Base-by-base conservation (phyloP, 2,888 invertebrate genomes). In the Ypsolopha scabrella region DNA sequence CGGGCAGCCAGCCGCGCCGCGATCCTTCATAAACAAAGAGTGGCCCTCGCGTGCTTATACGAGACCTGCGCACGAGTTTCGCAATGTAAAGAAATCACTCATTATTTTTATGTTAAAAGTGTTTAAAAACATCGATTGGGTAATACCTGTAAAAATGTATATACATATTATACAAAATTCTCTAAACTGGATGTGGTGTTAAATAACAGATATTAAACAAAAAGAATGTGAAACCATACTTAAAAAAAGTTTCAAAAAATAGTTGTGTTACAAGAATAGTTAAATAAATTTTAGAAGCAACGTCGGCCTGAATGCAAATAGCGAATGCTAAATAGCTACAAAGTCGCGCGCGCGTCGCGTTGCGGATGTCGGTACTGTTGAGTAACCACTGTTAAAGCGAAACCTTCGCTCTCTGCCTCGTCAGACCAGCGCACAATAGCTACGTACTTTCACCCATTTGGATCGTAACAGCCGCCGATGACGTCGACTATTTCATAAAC, bases 361-460 rank as follows among this genome's bases (percentile, higher is more conserved):
- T 55, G 59, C 55, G 57, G 71, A 77, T 80, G 80, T 79, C 80
- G 75, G 75, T 78, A 68, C 68, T 75, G 72, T 82, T 81, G 77
- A 74, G 80, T 79, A 82, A 82, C 70, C 70, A 75, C 77, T 78
- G 75, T 80, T 80, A 80, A 80, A 79, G 75, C 76, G 78, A 80
- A 81, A 81, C 80, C 80, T 80, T 80, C 72, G 70, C 37, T 33
- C 33, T 41, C 36, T 34, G 10, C 49, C 24, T 8, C 6, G 48
- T n/a, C 11, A 47, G 37, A 37, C 36, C 37, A 36, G 69, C 65
- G 74, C 68, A 72, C 75, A 72, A 38, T 38, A 37, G 47, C 9
- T 7, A 47, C 37, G 73, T 76, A 78, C 83, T 82, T 82, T 82
- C 82, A 77, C 81, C 71, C 65, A 69, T 74, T 74, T 67, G 63